Conservation (phyloP, 2,888 invertebrate genomes). For the Mechanitis mazaeus region DNA sequence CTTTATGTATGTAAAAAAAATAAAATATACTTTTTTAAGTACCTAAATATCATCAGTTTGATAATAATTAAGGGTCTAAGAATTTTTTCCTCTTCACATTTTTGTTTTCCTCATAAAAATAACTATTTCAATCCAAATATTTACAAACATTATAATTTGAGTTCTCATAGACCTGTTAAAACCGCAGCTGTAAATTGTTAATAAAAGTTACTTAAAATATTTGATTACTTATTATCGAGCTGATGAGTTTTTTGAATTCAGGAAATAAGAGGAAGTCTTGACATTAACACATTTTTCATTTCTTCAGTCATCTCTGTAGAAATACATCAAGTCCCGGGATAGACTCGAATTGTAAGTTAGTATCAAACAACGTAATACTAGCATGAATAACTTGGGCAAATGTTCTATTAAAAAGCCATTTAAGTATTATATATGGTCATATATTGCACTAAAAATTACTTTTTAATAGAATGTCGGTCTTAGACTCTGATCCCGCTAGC, state of each 20-base stretch:
- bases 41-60: too few species aligned
- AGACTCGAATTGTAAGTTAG: conserved; percentile 34
- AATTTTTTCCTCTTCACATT: too few species aligned
- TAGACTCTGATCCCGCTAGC: conserved; percentile 22
- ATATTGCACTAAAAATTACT: conserved; percentile 2
- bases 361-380: conserved; percentile 29
- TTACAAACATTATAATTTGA: too few species aligned
- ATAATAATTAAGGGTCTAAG: too few species aligned
- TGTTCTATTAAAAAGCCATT: conserved; percentile 20
- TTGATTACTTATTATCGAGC: neutral
- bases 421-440: neutral
- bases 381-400: conserved; percentile 22
- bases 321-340: conserved; percentile 34
- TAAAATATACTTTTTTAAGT: too few species aligned
- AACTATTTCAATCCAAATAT: too few species aligned
- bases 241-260: neutral
- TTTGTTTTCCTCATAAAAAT: too few species aligned
- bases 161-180: too few species aligned
- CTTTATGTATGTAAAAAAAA: too few species aligned
- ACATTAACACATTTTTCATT: conserved; percentile 34
- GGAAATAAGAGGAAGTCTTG: neutral
- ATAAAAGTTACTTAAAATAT: too few species aligned
- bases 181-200: too few species aligned
- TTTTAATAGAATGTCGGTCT: conserved; percentile 21
- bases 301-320: conserved; percentile 34